Percentiles rank a stretch among this genome's conserved stretches.
phyloP scores from a whole-genome alignment of 2,888 invertebrate genomes.

The Epistrophe grossulariae region DNA sequence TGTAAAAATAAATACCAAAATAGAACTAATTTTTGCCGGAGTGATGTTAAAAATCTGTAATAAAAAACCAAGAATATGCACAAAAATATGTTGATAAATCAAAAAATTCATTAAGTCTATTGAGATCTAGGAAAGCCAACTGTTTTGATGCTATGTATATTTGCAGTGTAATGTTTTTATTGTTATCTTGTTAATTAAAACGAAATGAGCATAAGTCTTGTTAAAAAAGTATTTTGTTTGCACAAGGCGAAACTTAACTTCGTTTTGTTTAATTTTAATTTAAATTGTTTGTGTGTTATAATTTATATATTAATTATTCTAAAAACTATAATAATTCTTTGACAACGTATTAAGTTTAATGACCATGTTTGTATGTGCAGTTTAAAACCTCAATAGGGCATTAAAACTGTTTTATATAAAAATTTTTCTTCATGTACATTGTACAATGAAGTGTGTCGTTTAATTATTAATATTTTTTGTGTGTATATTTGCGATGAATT shows the following conservation, averaged over 20 bases:
- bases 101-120: constrained; percentile 50
- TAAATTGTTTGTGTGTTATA: constrained; percentile 41
- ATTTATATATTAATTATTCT: constrained; percentile 58
- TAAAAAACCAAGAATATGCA: constrained; percentile 62
- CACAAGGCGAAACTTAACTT: constrained; percentile 30
- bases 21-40: constrained; percentile 2
- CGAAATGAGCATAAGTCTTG: constrained; percentile 43
- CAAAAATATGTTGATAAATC: constrained; percentile 36
- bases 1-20: background rate
- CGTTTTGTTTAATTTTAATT: constrained; percentile 41
- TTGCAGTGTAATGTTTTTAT: constrained; percentile 8
- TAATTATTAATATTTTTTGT: background rate
- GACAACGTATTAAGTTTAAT: constrained; percentile 57
- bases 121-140: constrained; percentile 74
- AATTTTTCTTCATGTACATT: constrained; percentile 30
- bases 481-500: constrained; percentile 59
- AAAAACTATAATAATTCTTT: constrained; percentile 43
- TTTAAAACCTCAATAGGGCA: constrained; percentile 16
- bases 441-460: constrained; percentile 20
- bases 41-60: background rate
- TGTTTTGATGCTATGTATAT: constrained; percentile 66
- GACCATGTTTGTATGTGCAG: constrained; percentile 40
- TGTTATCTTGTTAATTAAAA: constrained; percentile 29
- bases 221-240: constrained; percentile 10
- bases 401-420: constrained; percentile 13